phyloP scores from a whole-genome alignment of 2,113 vertebrate species.

The Aix galericulata region DNA sequence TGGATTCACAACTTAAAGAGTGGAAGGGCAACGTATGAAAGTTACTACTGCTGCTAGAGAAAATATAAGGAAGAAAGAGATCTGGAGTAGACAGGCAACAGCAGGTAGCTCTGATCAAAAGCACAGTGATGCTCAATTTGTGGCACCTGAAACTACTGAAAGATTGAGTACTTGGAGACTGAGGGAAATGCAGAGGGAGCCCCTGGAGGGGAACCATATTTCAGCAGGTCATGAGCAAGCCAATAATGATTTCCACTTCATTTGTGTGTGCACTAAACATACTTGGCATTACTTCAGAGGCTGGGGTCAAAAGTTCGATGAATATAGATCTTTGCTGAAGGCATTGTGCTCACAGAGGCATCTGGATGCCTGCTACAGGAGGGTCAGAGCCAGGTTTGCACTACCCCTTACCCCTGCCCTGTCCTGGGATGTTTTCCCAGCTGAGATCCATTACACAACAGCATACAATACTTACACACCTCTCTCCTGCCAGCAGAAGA shows the following conservation, averaged over 20 bases:
- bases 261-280: slow-evolving; percentile 57
- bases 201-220: slow-evolving; percentile 30
- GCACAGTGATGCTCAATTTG: neutral
- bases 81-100: neutral
- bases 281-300: slow-evolving; percentile 58
- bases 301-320: slow-evolving; percentile 49
- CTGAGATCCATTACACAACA: neutral
- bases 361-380: neutral
- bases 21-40: neutral
- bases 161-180: neutral
- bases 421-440: neutral
- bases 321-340: slow-evolving; percentile 54
- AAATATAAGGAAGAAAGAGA: neutral
- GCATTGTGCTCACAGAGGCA: slow-evolving; percentile 12
- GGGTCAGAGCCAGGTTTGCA: neutral
- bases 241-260: slow-evolving; percentile 63
- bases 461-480: neutral
- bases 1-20: neutral
- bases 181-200: neutral
- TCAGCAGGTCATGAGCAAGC: slow-evolving; percentile 56
- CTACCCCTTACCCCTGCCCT: neutral
- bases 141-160: neutral
- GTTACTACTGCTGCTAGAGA: neutral
- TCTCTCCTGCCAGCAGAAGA: neutral
- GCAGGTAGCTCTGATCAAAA: neutral